Percentiles rank a stretch among this genome's conserved stretches.
phyloP scores from a whole-genome alignment of 2,797 vertebrate species.

The Enteromius afrohamiltoni region DNA sequence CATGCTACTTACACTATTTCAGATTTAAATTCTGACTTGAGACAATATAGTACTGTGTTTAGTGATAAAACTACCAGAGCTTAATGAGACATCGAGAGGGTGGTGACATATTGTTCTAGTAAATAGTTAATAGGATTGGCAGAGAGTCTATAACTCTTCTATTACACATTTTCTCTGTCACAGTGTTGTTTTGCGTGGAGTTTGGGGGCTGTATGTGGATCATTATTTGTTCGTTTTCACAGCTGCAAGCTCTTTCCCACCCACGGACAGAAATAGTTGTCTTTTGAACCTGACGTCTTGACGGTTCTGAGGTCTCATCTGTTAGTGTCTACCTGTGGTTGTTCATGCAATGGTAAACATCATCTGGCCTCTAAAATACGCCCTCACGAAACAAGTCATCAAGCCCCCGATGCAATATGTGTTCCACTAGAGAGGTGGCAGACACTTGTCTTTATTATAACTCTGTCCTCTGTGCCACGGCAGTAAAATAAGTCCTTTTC shows the following conservation, averaged over 20 bases:
- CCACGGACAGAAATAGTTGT: conserved; percentile 64
- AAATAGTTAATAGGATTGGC: conserved; percentile 3
- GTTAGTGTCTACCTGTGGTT: conserved; percentile 54
- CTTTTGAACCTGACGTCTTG: conserved; percentile 60
- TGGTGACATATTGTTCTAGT: conserved; percentile 11
- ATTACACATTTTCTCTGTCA: conserved; percentile 7
- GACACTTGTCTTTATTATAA: conserved; percentile 51
- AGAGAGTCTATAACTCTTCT: conserved; percentile 6
- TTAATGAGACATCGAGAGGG: conserved; percentile 17
- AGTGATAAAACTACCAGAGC: conserved; percentile 4
- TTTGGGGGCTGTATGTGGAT: conserved; percentile 54
- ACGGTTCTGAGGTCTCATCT: conserved; percentile 47
- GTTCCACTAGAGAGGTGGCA: conserved; percentile 23
- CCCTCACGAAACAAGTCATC: conserved; percentile 38
- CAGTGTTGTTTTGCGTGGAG: conserved; percentile 16
- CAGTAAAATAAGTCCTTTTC: background rate
- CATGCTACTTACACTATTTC: background rate
- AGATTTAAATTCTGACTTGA: background rate
- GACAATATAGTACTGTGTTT: conserved; percentile 16
- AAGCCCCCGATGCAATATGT: conserved; percentile 27
- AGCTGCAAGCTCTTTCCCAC: conserved; percentile 56
- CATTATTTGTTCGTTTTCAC: conserved; percentile 70
- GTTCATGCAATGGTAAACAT: conserved; percentile 11
- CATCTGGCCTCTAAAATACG: conserved; percentile 31
- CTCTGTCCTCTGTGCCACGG: conserved; percentile 18